Percentiles rank a stretch among this genome's conserved stretches.
Evolutionary conservation across 2,888 invertebrate genomes (phyloP).

Genomic region (Sphinx pinastri): DNA sequence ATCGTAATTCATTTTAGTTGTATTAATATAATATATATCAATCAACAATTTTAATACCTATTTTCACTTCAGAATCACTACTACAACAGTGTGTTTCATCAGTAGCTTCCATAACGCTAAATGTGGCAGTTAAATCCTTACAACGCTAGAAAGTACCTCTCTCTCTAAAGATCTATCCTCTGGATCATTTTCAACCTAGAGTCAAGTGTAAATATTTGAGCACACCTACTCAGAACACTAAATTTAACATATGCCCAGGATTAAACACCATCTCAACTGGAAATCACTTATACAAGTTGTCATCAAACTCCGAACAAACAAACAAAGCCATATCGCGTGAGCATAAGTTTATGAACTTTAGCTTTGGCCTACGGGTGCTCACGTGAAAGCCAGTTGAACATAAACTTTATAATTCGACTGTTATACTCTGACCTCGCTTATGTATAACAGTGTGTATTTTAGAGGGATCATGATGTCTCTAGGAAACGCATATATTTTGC

Average conservation of each 20-base stretch:
- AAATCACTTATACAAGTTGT: slow-evolving; percentile 6
- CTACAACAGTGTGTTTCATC: too few species aligned
- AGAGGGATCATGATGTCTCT: too few species aligned
- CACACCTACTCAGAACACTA: neutral
- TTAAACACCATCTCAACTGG: slow-evolving; percentile 8
- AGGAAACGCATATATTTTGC: too few species aligned
- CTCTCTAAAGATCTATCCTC: neutral
- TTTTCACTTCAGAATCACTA: too few species aligned
- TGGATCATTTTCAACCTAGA: neutral
- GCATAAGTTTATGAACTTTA: neutral
- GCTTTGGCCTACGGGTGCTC: neutral
- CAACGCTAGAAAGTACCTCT: neutral
- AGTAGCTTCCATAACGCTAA: too few species aligned
- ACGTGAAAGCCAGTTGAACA: neutral
- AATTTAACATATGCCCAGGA: neutral
- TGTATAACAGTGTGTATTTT: neutral
- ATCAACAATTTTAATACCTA: too few species aligned
- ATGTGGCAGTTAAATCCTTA: too few species aligned
- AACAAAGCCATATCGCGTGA: slow-evolving; percentile 4
- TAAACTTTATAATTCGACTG: neutral
- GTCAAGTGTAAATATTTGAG: neutral
- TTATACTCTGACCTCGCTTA: neutral
- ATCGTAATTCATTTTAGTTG: neutral
- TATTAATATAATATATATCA: too few species aligned
- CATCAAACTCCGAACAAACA: neutral